phyloP scores from a whole-genome alignment of 2,113 vertebrate species.

The Patagioenas fasciata region DNA sequence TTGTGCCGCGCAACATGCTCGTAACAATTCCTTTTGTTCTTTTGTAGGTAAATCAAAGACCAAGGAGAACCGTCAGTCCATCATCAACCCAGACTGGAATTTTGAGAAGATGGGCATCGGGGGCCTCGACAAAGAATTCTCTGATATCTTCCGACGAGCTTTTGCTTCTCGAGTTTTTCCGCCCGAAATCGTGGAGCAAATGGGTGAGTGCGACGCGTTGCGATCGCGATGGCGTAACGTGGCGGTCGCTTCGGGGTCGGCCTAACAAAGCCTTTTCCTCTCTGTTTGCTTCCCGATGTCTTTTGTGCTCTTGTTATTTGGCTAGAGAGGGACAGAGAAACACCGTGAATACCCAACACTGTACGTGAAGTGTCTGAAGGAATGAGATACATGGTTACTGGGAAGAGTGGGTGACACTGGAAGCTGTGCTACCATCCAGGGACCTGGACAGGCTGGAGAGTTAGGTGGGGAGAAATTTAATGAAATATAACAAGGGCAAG shows the following conservation, averaged over 20 bases:
- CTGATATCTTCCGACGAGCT: constrained; percentile 93
- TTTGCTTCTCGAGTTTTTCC: constrained; percentile 98
- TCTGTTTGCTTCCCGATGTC: neutral
- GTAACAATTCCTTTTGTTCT: neutral
- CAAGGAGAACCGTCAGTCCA: constrained; percentile 91
- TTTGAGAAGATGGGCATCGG: constrained; percentile 99
- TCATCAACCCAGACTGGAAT: constrained; percentile 99
- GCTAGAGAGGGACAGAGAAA: neutral
- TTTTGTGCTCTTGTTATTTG: neutral
- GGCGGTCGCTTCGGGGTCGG: neutral
- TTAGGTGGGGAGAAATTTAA: no score
- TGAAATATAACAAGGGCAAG: no score
- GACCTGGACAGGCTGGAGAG: no score
- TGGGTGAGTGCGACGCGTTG: constrained; percentile 83
- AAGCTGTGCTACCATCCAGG: no score
- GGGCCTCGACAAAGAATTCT: constrained; percentile 96
- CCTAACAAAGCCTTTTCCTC: neutral
- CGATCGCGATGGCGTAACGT: rapidly evolving
- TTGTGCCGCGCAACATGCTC: neutral
- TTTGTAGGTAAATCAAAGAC: constrained; percentile 90
- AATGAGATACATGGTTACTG: rapidly evolving
- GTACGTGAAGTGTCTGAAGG: neutral
- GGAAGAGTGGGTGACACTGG: no score
- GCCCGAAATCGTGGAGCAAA: constrained; percentile 95
- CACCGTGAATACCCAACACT: rapidly evolving